Evolutionary conservation across 2,888 invertebrate species (phyloP).

Genomic region (Sphaerophoria rueppellii): DNA sequence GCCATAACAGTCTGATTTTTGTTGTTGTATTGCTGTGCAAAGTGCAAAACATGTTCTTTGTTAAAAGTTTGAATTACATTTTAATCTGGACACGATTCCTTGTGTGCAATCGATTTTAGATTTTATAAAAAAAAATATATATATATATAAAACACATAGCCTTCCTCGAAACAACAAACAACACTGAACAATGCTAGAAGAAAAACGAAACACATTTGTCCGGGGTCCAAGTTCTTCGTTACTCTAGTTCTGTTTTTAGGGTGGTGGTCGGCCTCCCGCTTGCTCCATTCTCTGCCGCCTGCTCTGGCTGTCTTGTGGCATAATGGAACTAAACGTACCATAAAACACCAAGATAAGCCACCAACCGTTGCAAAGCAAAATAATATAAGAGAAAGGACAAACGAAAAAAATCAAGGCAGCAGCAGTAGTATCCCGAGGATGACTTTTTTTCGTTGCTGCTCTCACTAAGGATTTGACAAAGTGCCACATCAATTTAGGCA

Average conservation of each 20-base stretch:
- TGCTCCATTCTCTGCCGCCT: conserved; percentile 17
- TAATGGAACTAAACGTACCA: conserved; percentile 73
- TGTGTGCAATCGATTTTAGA: conserved; percentile 60
- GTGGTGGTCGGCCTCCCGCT: conserved; percentile 28
- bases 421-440: conserved; percentile 44
- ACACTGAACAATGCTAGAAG: conserved; percentile 6
- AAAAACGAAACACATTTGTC: conserved; percentile 56
- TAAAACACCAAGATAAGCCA: conserved; percentile 73
- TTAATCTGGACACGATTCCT: conserved; percentile 39
- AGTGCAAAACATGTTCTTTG: conserved; percentile 62
- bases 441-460: conserved; percentile 52
- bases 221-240: conserved; percentile 53
- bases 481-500: conserved; percentile 73
- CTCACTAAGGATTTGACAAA: conserved; percentile 71
- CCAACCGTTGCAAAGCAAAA: conserved; percentile 56
- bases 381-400: conserved; percentile 30
- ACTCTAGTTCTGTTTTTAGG: conserved; percentile 48
- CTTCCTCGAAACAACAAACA: neutral
- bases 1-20: conserved; percentile 57
- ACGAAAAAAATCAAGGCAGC: conserved; percentile 16
- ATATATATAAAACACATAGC: conserved; percentile 23
- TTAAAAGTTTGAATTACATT: conserved; percentile 69
- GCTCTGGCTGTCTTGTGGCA: conserved; percentile 62
- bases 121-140: conserved; percentile 38
- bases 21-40: conserved; percentile 25